These are phyloP conservation scores for Lepidocolaptes lacrymiger DNA, from an alignment of 2,797 vertebrate species.

Conservation along the genomic window DNA sequence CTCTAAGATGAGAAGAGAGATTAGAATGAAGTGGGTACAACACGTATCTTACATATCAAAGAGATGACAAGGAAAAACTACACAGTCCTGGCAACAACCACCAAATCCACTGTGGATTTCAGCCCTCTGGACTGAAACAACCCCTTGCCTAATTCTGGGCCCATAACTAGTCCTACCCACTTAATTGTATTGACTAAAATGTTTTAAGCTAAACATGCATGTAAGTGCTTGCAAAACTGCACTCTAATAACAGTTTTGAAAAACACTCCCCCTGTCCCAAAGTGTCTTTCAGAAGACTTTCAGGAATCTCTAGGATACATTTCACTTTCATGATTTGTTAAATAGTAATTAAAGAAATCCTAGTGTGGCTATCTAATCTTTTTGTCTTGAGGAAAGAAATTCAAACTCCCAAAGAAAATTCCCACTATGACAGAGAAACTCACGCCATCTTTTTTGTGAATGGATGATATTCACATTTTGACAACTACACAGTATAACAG, in stretches of 20 bases:
- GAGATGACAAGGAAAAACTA: not conserved
- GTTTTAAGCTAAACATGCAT: not conserved
- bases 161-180: not conserved
- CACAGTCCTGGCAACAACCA: not conserved
- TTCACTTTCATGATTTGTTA: not conserved
- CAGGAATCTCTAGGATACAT: not conserved
- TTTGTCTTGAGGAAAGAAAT: not conserved
- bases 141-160: not conserved
- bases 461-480: rapidly evolving
- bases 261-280: not conserved
- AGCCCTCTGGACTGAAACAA: not conserved
- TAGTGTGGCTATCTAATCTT: not conserved
- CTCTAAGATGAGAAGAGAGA: slow-evolving; percentile 7
- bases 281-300: not conserved
- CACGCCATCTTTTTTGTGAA: not conserved
- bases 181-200: not conserved
- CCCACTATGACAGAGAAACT: not conserved
- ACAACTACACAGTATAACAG: not conserved
- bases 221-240: not conserved
- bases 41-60: not conserved
- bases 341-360: not conserved
- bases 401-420: not conserved
- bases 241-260: not conserved
- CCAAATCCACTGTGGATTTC: not conserved
- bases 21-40: not conserved